Evolutionary conservation across 1,140 invertebrate species (phyloP).

Genomic region (Platyura marginata): DNA sequence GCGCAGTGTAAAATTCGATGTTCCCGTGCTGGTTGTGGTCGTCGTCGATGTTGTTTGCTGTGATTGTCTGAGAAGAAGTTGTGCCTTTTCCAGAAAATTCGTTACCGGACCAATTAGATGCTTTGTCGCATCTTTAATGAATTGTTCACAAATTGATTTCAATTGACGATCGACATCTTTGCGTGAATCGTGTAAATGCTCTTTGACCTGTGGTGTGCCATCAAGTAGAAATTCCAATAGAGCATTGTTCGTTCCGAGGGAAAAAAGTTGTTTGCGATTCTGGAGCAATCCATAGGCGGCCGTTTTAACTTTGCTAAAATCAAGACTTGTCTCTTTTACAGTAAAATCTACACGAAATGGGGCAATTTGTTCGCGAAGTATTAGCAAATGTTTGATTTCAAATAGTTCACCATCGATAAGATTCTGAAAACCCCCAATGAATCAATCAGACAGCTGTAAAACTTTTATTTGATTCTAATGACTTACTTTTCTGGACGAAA

Average conservation of each 20-base stretch:
- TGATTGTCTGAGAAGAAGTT: slow-evolving; percentile 10
- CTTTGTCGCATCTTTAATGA: slow-evolving; percentile 67
- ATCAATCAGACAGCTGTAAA: too few relatives aligned
- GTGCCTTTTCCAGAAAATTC: slow-evolving; percentile 54
- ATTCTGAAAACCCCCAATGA: too few relatives aligned
- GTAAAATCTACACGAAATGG: slow-evolving; percentile 96
- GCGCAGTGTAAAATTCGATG: slow-evolving; percentile 15
- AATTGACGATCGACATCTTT: slow-evolving; percentile 87
- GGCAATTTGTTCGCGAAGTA: slow-evolving; percentile 91
- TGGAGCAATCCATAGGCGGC: slow-evolving; percentile 75
- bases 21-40: slow-evolving; percentile 1
- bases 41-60: neutral
- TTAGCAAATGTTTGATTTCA: slow-evolving; percentile 94
- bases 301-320: slow-evolving; percentile 77
- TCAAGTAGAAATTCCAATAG: slow-evolving; percentile 78
- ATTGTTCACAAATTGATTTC: slow-evolving; percentile 77
- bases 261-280: slow-evolving; percentile 71
- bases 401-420: slow-evolving; percentile 86
- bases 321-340: slow-evolving; percentile 76
- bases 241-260: slow-evolving; percentile 75
- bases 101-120: slow-evolving; percentile 54
- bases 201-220: slow-evolving; percentile 81
- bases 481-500: slow-evolving; percentile 37
- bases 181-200: slow-evolving; percentile 81
- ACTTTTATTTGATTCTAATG: slow-evolving; percentile 1